Evolutionary conservation across 2,888 invertebrate species (phyloP).

Genomic region (Cantharis lateralis): DNA sequence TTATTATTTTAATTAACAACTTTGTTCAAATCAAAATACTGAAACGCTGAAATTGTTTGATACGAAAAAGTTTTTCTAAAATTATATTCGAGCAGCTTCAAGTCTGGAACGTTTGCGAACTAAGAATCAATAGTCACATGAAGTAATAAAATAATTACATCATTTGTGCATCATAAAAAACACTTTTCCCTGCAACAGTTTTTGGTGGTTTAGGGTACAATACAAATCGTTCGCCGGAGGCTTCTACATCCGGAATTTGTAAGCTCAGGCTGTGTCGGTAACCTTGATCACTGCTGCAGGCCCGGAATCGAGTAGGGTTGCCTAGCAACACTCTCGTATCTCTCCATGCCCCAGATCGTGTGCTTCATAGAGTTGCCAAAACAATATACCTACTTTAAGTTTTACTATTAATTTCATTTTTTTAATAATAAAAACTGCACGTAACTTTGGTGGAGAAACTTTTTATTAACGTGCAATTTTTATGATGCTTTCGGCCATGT

Average conservation of each 20-base stretch:
- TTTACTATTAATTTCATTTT: background rate
- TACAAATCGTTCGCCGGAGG: constrained; percentile 33
- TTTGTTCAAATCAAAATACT: too few species aligned
- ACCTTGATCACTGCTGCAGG: constrained; percentile 51
- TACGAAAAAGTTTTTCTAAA: background rate
- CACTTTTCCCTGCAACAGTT: constrained; percentile 21
- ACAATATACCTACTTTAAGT: background rate
- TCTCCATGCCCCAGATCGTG: constrained; percentile 31
- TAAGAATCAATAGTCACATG: background rate
- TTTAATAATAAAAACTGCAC: background rate
- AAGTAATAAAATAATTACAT: constrained; percentile 1
- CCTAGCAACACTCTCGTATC: constrained; percentile 40
- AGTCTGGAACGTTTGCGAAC: background rate
- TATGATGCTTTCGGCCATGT: background rate
- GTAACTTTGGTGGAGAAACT: background rate
- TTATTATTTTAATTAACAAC: too few species aligned
- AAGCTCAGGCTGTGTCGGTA: constrained; percentile 42
- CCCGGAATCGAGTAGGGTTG: constrained; percentile 39
- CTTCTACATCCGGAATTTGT: constrained; percentile 36
- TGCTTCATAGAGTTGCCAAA: background rate
- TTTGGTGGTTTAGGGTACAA: constrained; percentile 31
- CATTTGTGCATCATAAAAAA: constrained; percentile 27
- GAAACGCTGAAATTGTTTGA: background rate
- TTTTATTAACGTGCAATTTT: background rate
- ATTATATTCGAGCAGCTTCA: background rate